phyloP scores from a whole-genome alignment of 2,113 vertebrate genomes.

The Ptyas mucosa region DNA sequence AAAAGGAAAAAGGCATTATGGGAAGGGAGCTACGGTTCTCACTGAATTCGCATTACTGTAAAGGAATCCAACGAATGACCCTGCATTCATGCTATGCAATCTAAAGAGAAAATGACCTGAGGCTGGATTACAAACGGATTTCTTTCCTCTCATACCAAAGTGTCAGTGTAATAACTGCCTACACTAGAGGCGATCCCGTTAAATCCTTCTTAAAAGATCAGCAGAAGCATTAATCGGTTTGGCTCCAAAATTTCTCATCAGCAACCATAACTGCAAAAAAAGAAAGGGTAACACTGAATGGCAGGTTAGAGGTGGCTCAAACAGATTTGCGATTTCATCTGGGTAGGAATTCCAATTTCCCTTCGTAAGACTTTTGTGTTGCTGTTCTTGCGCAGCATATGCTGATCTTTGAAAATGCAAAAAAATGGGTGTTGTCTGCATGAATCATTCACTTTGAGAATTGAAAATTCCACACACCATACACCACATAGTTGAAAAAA shows the following conservation, averaged over 20 bases:
- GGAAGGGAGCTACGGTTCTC: background rate
- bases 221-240: constrained; percentile 46
- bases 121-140: constrained; percentile 13
- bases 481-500: background rate
- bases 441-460: background rate
- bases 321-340: background rate
- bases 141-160: constrained; percentile 33
- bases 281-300: rapidly evolving
- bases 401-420: background rate
- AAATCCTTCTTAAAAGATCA: constrained; percentile 34
- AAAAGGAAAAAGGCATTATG: constrained; percentile 35
- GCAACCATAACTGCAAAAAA: background rate
- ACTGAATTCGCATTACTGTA: constrained; percentile 52
- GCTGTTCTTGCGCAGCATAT: background rate
- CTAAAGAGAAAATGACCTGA: constrained; percentile 28
- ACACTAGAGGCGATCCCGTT: background rate
- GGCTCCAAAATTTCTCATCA: constrained; percentile 2
- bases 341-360: background rate
- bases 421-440: background rate
- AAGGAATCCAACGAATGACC: background rate
- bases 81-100: constrained; percentile 34
- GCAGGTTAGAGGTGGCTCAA: background rate
- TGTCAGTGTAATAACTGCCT: background rate
- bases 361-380: background rate
- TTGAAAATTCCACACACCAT: background rate